These are phyloP conservation scores for Zoanthus sociatus DNA, from an alignment of 92 coral and sea anemone genomes.

Conservation along the genomic window DNA sequence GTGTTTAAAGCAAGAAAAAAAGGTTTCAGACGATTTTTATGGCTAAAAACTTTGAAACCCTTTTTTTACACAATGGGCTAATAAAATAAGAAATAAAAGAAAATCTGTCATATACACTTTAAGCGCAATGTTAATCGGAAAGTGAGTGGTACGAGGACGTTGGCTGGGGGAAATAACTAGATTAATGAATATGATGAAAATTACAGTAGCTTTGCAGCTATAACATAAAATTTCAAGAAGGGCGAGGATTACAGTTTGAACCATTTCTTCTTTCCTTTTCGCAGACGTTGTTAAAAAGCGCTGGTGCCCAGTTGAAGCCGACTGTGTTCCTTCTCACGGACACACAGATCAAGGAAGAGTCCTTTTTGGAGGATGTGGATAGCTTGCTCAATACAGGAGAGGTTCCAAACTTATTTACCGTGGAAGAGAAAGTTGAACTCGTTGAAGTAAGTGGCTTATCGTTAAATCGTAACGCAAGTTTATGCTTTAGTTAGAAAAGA, in stretches of 20 bases:
- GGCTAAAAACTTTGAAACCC: no score
- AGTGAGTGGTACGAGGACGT: background rate
- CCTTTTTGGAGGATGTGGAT: constrained; percentile 98
- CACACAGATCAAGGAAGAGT: constrained; percentile 98
- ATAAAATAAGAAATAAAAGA: no score
- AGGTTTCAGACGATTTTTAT: no score
- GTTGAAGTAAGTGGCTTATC: constrained; percentile 75
- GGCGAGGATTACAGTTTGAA: background rate
- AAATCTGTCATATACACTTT: no score
- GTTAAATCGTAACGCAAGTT: background rate
- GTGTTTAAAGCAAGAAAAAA: no score
- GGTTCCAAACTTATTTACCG: constrained; percentile 98
- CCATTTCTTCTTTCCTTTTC: background rate
- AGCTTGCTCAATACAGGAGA: constrained; percentile 99
- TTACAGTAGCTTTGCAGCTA: no score
- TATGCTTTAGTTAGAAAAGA: no score
- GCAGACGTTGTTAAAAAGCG: constrained; percentile 93
- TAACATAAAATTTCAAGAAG: background rate
- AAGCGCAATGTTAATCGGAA: no score
- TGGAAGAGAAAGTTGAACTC: constrained; percentile 97
- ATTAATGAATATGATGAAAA: no score
- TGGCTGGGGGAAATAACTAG: background rate
- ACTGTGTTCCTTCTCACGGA: constrained; percentile 97
- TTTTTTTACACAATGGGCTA: no score
- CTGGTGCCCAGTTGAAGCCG: constrained; percentile 99